Evolutionary conservation across 2,797 vertebrate species (phyloP), one percentile per base, ranked within the genome.

Genomic region (Darevskia nairensis): DNA sequence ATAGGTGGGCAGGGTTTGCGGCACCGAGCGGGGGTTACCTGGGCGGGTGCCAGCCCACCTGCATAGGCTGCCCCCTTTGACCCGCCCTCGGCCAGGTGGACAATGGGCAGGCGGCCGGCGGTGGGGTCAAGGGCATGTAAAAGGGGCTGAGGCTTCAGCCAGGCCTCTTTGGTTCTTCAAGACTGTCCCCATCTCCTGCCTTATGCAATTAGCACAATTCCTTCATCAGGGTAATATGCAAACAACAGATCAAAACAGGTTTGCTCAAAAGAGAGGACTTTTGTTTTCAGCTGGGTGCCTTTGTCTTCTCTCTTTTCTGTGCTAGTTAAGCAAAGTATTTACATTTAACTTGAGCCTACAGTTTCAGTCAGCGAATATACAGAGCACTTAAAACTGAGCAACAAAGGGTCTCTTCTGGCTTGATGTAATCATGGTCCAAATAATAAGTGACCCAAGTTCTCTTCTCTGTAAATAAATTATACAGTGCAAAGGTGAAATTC

Each of bases 281-380:
- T 69, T 61, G n/a, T 69, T 82, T 77, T 77, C 41, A 39, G 0
- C 8, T 83, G 61, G 46, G 50, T 55, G 27, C 81, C 77, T 88
- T 88, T 46, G 71, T 71, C 75, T 88, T 88, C 64, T 78, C 29
- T 44, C 64, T 69, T 39, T 50, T 55, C 41, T 55, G 21, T n/a
- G 15, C 27, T 71, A 79, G 46, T 88, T 79, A 84, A 88, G 79
- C 46, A 72, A 75, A 66, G 79, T 88, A 83, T 88, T 88, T 84
- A 84, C 64, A 79, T 84, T 88, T 72, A 55, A 71, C 81, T 39
- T 23, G 61, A 84, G 27, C 68, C 46, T 35, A 80, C 39, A 41
- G 50, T 80, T 81, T 64, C 50, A 80, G 50, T 41, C 72, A 88
- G 41, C 17, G 19, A 69, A 35, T 9, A 71, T 50, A 74, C 41